Base-by-base conservation (phyloP, 2,797 vertebrate species). In the Sebastes paucispinis region DNA sequence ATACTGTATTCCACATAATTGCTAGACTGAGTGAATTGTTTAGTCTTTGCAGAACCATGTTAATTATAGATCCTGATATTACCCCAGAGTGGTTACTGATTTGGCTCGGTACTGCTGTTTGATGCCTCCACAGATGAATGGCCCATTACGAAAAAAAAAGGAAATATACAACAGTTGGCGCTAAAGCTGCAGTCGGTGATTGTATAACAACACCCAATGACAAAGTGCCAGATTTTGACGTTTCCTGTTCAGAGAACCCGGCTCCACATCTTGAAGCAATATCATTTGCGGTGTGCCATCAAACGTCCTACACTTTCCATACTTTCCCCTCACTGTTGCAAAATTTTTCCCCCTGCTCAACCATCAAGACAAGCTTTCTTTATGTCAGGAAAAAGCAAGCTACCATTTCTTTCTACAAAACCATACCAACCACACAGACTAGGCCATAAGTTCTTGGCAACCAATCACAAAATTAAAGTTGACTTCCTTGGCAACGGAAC, bases 241-340 rank as follows among this genome's bases (percentile, higher is more conserved):
- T 87, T 92, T 94, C 86, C 89, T 93, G 82, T 91, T 69, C 76
- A 84, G 76, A 84, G 84, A 84, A 81, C 83, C 75, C 77, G 12
- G 47, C 77, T 89, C 89, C 87, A 93, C 95, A 96, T 95, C 91
- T 95, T 94, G 90, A 93, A 93, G 94, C 87, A 79, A 95, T 95
- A 93, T 93, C 52, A 91, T 93, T 88, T 93, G 94, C 18, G 93
- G 94, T 93, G 80, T 75, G 83, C 93, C 93, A 87, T 95, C 92
- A 92, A 90, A 90, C 86, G 89, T 87, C 82, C 87, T 91, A 91
- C 89, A 93, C 87, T 93, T 94, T 95, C 91, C 89, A 92, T 90
- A 92, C 88, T 93, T 93, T 91, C 77, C 82, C 78, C 89, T 79
- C 76, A 82, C 69, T 84, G 86, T 90, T 93, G 89, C 87, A 93